Evolutionary conservation across 2,888 invertebrate species (phyloP).

Genomic region (Hydriomena furcata): DNA sequence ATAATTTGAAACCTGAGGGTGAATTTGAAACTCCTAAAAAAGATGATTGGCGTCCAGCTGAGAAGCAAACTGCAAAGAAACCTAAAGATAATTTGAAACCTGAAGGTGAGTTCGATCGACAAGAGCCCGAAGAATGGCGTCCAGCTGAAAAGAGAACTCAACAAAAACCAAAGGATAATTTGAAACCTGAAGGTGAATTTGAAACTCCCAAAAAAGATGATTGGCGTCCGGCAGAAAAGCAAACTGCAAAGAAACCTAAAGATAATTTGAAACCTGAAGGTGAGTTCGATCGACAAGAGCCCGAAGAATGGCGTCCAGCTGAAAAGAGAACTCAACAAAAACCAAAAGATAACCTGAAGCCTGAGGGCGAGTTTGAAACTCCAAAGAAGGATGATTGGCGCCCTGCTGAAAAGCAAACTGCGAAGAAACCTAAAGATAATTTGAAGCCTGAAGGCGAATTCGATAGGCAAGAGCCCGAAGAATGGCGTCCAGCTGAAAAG

Average conservation of each 20-base stretch:
- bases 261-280: conserved; percentile 83
- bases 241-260: conserved; percentile 28
- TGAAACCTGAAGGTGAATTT: conserved; percentile 85
- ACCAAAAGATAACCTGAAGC: conserved; percentile 74
- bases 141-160: conserved; percentile 67
- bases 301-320: conserved; percentile 55
- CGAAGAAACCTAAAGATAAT: conserved; percentile 73
- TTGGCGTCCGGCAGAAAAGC: conserved; percentile 70
- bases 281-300: conserved; percentile 71
- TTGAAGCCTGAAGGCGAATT: conserved; percentile 47
- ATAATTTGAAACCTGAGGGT: conserved; percentile 78
- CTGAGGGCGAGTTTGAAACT: conserved; percentile 82
- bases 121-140: conserved; percentile 62
- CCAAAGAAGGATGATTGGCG: conserved; percentile 67
- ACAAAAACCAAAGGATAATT: conserved; percentile 72
- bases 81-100: conserved; percentile 72
- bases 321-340: conserved; percentile 61
- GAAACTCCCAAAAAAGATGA: conserved; percentile 62
- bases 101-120: conserved; percentile 51
- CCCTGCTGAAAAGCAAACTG: conserved; percentile 65
- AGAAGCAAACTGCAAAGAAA: conserved; percentile 64
- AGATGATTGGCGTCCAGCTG: conserved; percentile 71
- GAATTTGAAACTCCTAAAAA: conserved; percentile 59
- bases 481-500: conserved; percentile 66
- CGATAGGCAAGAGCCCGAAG: conserved; percentile 48